These are phyloP conservation scores for human (Homo sapiens) DNA, from an alignment of 2,113 vertebrate genomes.

Conservation along the genomic window GRCh38 chr7:23112001-23112500, in stretches of 20 bases:
- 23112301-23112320: not conserved
- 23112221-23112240: not conserved
- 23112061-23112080: not conserved
- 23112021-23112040: not conserved
- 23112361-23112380: not conserved
- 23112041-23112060: not conserved
- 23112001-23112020: not conserved
- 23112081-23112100: constrained; percentile 1
- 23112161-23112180: not conserved
- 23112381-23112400: not conserved
- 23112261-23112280: not conserved
- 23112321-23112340: not conserved
- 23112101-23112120: not conserved
- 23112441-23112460: not conserved
- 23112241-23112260: not conserved
- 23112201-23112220: not conserved
- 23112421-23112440: not conserved
- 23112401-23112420: not conserved
- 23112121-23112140: not conserved
- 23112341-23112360: not conserved
- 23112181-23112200: not conserved
- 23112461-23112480: not conserved
- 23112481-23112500: not conserved
- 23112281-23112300: not conserved
- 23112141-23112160: not conserved